Evolutionary conservation across 2,888 invertebrate genomes (phyloP), one percentile per base, ranked within the genome.

Genomic region (Leptura quadrifasciata): DNA sequence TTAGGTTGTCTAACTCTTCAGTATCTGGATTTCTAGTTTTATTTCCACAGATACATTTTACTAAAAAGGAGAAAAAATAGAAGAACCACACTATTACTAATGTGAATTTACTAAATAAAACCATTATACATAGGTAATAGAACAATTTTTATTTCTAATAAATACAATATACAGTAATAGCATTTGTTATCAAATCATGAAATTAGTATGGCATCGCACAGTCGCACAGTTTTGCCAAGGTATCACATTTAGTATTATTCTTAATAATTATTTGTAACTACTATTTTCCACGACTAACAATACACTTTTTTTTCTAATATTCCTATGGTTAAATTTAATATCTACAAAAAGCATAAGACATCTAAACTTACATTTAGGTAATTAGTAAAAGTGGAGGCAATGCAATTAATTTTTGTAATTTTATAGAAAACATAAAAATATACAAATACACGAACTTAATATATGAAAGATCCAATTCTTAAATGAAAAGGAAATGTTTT

Each of bases 141-240:
- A 67, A 67, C 67, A 67, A 27, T 55, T 27, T 63, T 55, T 67
- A 67, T 67, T 67, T 63, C 67, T 67, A 67, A 67, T 67, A 54
- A 67, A 67, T 67, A 67, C 17, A 67, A 67, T 55, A 67, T 67
- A 67, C 67, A 67, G 10, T 47, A 27, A 65, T 65, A 52, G 47
- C 31, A 27, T 67, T 21, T 54, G 18, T 67, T 54, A 55, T 52
- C 17, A 67, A 52, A 67, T 21, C 18, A 27, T 54, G 24, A 24
- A 67, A n/a, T 54, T 15, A 54, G 24, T 21, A 67, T 55, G 67
- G 55, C 67, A 67, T 54, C 20, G n/a, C 35, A 54, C 27, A 52
- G 12, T 54, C 20, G n/a, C 35, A 54, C 27, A 52, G 12, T 47
- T 63, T 65, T 65, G 20, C 52, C 47, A 20, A 15, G 15, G 27